Evolutionary conservation across 2,797 vertebrate species (phyloP).

Genomic region (Lateolabrax maculatus): DNA sequence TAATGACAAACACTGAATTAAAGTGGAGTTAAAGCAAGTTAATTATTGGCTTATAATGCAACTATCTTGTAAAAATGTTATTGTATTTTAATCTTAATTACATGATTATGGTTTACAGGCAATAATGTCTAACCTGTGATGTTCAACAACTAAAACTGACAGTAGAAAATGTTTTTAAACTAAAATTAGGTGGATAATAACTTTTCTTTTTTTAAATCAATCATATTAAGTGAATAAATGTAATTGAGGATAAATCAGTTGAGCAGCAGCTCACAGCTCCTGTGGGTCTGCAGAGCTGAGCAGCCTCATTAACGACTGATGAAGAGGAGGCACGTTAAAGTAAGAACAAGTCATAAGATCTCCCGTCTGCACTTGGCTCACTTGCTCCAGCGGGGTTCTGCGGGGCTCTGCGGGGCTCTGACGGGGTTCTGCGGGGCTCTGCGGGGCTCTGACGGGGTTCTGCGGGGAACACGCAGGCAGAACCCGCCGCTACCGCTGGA

Average conservation of each 20-base stretch:
- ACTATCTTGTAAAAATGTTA: neutral
- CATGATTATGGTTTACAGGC: neutral
- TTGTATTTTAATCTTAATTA: neutral
- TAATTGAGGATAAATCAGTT: neutral
- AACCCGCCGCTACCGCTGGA: slow-evolving; percentile 46
- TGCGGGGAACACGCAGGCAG: neutral
- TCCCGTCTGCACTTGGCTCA: neutral
- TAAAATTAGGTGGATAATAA: neutral
- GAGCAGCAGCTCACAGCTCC: no score
- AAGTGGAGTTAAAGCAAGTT: neutral
- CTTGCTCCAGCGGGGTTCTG: slow-evolving; percentile 3
- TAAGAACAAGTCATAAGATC: neutral
- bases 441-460: slow-evolving; percentile 15
- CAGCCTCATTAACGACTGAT: neutral
- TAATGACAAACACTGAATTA: no score
- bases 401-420: slow-evolving; percentile 3
- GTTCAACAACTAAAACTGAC: neutral
- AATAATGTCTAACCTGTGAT: neutral
- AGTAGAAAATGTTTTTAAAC: neutral
- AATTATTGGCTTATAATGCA: neutral
- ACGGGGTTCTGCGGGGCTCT: slow-evolving; percentile 2
- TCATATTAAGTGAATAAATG: neutral
- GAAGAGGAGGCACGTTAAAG: neutral
- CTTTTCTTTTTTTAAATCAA: neutral
- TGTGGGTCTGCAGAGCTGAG: neutral